phyloP scores from a whole-genome alignment of 2,888 invertebrate genomes.

The Mythimna vitellina region DNA sequence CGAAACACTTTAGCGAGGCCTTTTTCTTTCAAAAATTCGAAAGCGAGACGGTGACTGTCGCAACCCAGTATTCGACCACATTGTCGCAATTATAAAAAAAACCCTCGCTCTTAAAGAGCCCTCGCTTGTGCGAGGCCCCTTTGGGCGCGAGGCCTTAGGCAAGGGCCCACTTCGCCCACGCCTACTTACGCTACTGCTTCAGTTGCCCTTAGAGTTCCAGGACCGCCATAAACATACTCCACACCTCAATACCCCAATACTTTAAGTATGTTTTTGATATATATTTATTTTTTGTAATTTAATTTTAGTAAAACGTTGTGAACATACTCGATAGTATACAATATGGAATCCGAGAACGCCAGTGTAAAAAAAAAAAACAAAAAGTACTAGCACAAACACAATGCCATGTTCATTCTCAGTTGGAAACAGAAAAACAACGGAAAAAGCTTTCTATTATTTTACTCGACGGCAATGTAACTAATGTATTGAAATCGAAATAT shows the following conservation, averaged over 20 bases:
- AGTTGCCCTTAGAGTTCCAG: too few species aligned
- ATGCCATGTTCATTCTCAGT: constrained; percentile 36
- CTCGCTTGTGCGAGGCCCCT: too few species aligned
- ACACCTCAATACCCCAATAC: constrained; percentile 12
- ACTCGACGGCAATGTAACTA: constrained; percentile 46
- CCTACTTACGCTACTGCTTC: too few species aligned
- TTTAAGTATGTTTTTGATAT: constrained; percentile 32
- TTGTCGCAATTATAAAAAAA: too few species aligned
- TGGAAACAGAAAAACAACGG: constrained; percentile 44
- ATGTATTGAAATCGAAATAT: constrained; percentile 57
- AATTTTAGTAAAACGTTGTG: constrained; percentile 28
- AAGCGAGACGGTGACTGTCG: too few species aligned
- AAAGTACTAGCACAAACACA: constrained; percentile 34
- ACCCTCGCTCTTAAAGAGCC: too few species aligned
- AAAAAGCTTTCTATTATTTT: constrained; percentile 57
- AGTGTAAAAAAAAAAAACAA: constrained; percentile 19
- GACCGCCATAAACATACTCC: too few species aligned
- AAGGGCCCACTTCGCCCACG: too few species aligned
- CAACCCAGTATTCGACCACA: too few species aligned
- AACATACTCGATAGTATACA: constrained; percentile 21
- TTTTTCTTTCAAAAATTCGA: too few species aligned
- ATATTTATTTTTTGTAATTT: constrained; percentile 5
- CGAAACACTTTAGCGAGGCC: too few species aligned
- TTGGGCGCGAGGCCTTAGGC: too few species aligned
- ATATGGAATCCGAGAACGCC: constrained; percentile 9